phyloP scores from a whole-genome alignment of 1,140 invertebrate species.

The Diorhabda sublineata region DNA sequence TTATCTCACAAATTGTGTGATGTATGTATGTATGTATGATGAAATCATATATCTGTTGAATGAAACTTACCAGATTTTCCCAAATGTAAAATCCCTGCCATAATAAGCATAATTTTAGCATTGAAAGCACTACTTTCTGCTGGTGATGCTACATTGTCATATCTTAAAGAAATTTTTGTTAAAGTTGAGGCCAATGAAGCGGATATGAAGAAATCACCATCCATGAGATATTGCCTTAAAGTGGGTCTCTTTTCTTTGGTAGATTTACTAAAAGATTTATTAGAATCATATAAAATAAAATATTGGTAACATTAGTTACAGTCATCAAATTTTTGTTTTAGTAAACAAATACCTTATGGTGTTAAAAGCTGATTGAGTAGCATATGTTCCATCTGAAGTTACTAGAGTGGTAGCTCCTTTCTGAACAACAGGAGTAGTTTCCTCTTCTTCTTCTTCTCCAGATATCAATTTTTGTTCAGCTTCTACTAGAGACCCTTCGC shows the following conservation, averaged over 20 bases:
- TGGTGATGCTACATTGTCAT: constrained; percentile 56
- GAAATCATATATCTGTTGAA: not conserved
- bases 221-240: constrained; percentile 82
- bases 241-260: constrained; percentile 74
- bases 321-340: not conserved
- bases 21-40: no score
- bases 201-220: constrained; percentile 95
- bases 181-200: constrained; percentile 87
- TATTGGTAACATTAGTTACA: no score
- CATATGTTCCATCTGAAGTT: constrained; percentile 98
- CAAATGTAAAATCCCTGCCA: constrained; percentile 81
- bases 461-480: constrained; percentile 73
- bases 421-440: constrained; percentile 33
- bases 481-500: constrained; percentile 87
- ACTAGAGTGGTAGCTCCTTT: constrained; percentile 59
- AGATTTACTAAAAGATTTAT: constrained; percentile 44
- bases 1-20: no score
- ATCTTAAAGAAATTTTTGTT: constrained; percentile 83
- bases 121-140: constrained; percentile 65
- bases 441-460: constrained; percentile 59
- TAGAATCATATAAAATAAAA: no score
- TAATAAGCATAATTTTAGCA: constrained; percentile 83
- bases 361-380: constrained; percentile 95
- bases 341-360: constrained; percentile 59
- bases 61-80: constrained; percentile 64